Percentiles rank a stretch among this genome's conserved stretches.
Evolutionary conservation across 2,113 vertebrate genomes (phyloP).

Genomic region (Crotophaga sulcirostris): DNA sequence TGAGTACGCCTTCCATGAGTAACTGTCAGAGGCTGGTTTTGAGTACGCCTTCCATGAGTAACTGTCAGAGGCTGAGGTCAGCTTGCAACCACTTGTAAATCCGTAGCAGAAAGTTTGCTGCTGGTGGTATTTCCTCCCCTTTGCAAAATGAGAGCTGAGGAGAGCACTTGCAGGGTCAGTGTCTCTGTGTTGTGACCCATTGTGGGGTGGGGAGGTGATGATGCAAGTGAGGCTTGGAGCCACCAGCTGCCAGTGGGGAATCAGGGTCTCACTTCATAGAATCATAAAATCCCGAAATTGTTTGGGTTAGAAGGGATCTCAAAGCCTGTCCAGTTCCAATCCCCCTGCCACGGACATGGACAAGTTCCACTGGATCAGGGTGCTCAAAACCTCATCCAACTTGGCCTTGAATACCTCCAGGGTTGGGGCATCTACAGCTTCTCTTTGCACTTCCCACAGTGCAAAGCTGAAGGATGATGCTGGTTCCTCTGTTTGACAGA

Average conservation of each 20-base stretch:
- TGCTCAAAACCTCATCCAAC: too few relatives aligned
- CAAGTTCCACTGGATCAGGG: too few relatives aligned
- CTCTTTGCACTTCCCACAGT: background rate
- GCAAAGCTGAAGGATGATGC: background rate
- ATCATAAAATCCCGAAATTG: too few relatives aligned
- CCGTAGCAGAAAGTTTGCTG: background rate
- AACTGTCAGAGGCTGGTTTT: too few relatives aligned
- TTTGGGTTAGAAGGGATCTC: too few relatives aligned
- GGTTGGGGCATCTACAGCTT: too few relatives aligned
- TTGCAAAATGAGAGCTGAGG: background rate
- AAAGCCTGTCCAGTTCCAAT: too few relatives aligned
- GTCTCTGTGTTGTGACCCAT: fast-evolving
- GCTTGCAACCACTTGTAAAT: background rate
- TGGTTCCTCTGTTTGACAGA: background rate
- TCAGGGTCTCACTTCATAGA: fast-evolving
- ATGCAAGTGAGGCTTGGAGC: background rate
- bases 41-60: background rate
- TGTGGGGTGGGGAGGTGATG: background rate
- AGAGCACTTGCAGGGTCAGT: background rate
- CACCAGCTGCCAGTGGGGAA: background rate
- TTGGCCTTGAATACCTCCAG: too few relatives aligned
- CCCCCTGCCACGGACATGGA: too few relatives aligned
- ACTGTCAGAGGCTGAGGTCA: background rate
- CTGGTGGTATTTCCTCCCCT: background rate
- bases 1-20: background rate